Evolutionary conservation across 2,113 vertebrate species (phyloP), one percentile per base, ranked within the genome.

Genomic region (Bucco capensis): DNA sequence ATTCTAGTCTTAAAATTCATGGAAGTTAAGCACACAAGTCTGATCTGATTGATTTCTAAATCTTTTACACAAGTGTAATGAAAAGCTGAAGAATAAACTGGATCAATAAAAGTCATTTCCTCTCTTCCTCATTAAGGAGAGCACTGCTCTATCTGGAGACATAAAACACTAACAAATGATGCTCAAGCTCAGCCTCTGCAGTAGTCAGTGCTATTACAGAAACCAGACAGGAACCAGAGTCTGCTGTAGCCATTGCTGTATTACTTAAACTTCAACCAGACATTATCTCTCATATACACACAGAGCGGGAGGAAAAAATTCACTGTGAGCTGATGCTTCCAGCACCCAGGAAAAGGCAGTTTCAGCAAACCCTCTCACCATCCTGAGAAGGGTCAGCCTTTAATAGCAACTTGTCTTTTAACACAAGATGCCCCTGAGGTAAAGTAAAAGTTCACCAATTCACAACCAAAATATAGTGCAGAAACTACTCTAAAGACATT

Each of bases 91-190:
- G 61, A 83, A 83, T 58, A 69, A 94, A 88, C 23, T 33, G 14
- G 66, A 95, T 89, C 92, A 57, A 91, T 71, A 78, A 22, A 28
- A 62, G 84, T 37, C 17, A 90, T 76, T 92, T 93, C 78, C 56
- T 35, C 40, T 57, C 71, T 73, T 57, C 30, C 57, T 84, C 50
- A 46, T 86, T 74, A 88, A 86, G 22, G 51, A 66, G 44, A 71
- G 14, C 81, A 86, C 73, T 57, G 30, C 69, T 51, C 38, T 62
- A 47, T 35, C 44, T 64, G 47, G 31, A 90, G 50, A 70, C 40
- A 60, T 2, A 10, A 61, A 79, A 9, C 46, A 65, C 40, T 27
- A 89, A 85, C 28, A 86, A 37, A 88, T 42, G 60, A 77, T 3
- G 10, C 61, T 71, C 35, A 18, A 14, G 71, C 58, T 85, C 8